A percentile compares a stretch with the other conserved stretches of the same genome.
These are phyloP conservation scores for Stenolophus ochropezus DNA, from an alignment of 2,888 invertebrate species.

Conservation along the genomic window DNA sequence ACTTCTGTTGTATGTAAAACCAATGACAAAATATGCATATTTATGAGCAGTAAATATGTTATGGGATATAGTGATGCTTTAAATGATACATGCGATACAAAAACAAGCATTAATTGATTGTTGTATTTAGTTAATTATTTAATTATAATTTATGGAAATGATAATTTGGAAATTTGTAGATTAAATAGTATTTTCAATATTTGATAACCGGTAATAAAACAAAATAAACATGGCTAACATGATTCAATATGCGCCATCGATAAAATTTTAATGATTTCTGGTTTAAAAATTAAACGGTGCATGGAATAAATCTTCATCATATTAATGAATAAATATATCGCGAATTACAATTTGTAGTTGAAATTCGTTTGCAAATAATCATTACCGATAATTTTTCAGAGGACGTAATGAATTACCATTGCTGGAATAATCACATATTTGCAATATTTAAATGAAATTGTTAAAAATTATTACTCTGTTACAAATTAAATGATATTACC, in stretches of 20 bases:
- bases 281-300: conserved; percentile 25
- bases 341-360: not conserved
- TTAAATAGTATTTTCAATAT: conserved; percentile 37
- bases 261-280: conserved; percentile 32
- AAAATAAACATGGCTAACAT: conserved; percentile 1
- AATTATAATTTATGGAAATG: conserved; percentile 38
- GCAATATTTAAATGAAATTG: not conserved
- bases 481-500: not conserved
- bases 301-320: conserved; percentile 37
- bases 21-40: too few relatives aligned
- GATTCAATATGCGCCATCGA: conserved; percentile 20
- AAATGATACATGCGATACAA: conserved; percentile 36
- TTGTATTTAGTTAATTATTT: conserved; percentile 50
- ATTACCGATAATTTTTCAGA: conserved; percentile 6
- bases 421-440: not conserved
- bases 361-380: conserved; percentile 34
- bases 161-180: conserved; percentile 41
- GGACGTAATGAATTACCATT: not conserved
- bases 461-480: not conserved
- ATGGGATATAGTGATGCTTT: conserved; percentile 17
- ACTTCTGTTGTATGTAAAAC: too few relatives aligned
- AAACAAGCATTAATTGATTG: conserved; percentile 54
- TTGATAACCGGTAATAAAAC: conserved; percentile 31
- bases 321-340: conserved; percentile 34
- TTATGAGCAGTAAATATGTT: conserved; percentile 38